phyloP scores from a whole-genome alignment of 2,888 invertebrate species.

The Osedax fenrisi region DNA sequence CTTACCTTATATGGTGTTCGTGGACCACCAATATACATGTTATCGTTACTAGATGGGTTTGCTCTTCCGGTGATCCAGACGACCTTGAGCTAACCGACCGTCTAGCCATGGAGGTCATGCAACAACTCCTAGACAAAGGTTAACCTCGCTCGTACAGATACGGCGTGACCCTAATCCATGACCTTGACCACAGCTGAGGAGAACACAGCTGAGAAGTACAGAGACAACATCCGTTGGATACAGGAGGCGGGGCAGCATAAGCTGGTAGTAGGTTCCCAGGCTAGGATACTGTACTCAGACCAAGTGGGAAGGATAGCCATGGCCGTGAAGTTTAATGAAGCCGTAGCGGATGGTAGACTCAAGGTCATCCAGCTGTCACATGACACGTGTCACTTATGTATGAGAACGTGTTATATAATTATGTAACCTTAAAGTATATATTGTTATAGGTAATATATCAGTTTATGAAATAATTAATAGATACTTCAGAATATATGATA shows the following conservation, averaged over 20 bases:
- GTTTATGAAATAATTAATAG: too few relatives aligned
- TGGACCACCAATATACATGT: too few relatives aligned
- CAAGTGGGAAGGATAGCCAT: constrained; percentile 54
- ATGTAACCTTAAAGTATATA: too few relatives aligned
- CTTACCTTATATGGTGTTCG: too few relatives aligned
- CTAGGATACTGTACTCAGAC: constrained; percentile 58
- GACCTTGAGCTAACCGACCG: constrained; percentile 55
- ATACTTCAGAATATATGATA: too few relatives aligned
- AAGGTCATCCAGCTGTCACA: constrained; percentile 45
- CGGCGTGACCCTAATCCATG: too few relatives aligned
- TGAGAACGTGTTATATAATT: too few relatives aligned
- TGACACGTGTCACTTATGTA: too few relatives aligned
- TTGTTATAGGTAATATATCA: too few relatives aligned
- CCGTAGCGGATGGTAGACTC: constrained; percentile 51
- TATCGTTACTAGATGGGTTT: constrained; percentile 60
- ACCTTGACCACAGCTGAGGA: constrained; percentile 41
- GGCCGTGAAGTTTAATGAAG: constrained; percentile 55
- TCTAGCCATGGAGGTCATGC: constrained; percentile 53
- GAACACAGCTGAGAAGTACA: constrained; percentile 54
- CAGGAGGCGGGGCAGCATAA: constrained; percentile 54
- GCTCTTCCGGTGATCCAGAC: constrained; percentile 53
- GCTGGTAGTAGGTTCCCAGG: constrained; percentile 55
- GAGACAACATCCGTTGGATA: constrained; percentile 57
- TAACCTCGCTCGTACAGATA: too few relatives aligned
- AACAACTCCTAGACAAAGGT: constrained; percentile 42